Percentiles rank a stretch among this genome's conserved stretches.
Evolutionary conservation across 2,113 vertebrate genomes (phyloP).

Genomic region (Muntiacus reevesi): DNA sequence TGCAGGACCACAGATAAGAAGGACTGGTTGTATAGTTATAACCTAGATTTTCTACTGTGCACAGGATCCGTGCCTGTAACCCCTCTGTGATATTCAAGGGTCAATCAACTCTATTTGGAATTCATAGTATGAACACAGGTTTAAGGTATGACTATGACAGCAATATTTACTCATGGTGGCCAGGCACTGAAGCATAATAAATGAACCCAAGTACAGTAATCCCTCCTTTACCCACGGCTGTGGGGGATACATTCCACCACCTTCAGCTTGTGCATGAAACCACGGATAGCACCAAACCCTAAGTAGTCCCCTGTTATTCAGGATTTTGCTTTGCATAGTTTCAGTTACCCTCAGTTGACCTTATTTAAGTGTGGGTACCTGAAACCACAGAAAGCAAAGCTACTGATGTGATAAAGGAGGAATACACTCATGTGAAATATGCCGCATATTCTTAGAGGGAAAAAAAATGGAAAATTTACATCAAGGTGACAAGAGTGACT

Average conservation of each 20-base stretch:
- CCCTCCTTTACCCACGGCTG: neutral
- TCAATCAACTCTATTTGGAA: neutral
- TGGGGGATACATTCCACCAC: neutral
- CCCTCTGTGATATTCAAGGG: neutral
- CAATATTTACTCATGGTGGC: neutral
- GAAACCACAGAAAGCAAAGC: neutral
- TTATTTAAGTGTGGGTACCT: neutral
- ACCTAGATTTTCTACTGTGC: neutral
- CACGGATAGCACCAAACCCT: neutral
- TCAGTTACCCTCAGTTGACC: neutral
- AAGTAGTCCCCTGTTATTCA: neutral
- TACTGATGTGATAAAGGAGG: neutral
- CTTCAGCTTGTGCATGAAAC: neutral
- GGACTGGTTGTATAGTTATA: neutral
- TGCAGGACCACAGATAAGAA: neutral
- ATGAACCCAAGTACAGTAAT: neutral
- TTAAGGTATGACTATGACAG: neutral
- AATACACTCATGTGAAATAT: neutral
- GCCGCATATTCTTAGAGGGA: neutral
- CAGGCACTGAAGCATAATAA: neutral
- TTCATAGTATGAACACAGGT: neutral
- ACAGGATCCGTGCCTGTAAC: neutral
- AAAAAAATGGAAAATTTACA: neutral
- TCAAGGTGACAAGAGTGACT: neutral
- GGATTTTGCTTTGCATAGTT: neutral